Evolutionary conservation across 2,888 invertebrate species (phyloP).

Genomic region (Phaedon cochleariae): DNA sequence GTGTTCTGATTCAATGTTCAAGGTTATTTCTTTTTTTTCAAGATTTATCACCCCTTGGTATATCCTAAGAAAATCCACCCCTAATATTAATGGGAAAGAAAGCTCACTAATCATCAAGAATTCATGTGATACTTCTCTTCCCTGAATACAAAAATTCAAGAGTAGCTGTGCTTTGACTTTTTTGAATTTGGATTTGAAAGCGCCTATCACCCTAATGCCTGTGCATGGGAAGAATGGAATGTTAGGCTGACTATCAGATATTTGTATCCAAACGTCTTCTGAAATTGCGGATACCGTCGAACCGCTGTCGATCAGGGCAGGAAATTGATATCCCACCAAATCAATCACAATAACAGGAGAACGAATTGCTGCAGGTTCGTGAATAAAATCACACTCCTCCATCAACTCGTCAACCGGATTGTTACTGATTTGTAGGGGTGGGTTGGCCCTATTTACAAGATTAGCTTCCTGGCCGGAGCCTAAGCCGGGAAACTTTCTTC

Average conservation of each 20-base stretch:
- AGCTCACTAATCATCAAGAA: conserved; percentile 1
- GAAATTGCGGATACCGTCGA: background rate
- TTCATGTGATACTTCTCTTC: conserved; percentile 1
- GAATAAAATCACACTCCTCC: background rate
- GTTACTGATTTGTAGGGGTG: too few species aligned
- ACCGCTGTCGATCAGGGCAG: conserved; percentile 3
- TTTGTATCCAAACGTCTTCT: conserved; percentile 2
- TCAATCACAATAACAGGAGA: background rate
- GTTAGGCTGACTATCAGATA: background rate
- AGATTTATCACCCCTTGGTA: background rate
- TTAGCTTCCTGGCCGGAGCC: too few species aligned
- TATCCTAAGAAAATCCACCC: conserved; percentile 4
- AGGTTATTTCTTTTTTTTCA: background rate
- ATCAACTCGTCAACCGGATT: too few species aligned
- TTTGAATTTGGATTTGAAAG: conserved; percentile 4
- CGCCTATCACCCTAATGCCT: conserved; percentile 13
- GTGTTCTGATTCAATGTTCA: background rate
- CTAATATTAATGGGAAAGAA: background rate
- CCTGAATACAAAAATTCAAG: background rate
- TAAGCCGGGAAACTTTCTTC: too few species aligned
- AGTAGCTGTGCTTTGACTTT: background rate
- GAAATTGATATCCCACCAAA: background rate
- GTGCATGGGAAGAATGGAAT: conserved; percentile 9
- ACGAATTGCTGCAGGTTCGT: background rate
- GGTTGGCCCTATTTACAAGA: too few species aligned